phyloP scores from a whole-genome alignment of 1,140 invertebrate genomes.

The Thalassaphorura encarpata region DNA sequence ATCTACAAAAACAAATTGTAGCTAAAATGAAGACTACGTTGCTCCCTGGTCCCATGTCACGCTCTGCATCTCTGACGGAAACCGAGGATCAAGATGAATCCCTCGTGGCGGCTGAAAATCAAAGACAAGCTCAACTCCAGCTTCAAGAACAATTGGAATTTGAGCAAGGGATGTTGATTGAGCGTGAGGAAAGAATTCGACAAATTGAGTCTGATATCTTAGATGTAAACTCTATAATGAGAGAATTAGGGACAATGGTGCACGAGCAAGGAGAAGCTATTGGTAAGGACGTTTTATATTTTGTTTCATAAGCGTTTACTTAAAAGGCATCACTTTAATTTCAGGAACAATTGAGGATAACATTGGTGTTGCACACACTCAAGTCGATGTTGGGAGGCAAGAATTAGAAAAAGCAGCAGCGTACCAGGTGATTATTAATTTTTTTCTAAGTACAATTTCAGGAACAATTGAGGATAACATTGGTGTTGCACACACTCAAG shows the following conservation, averaged over 20 bases:
- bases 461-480: slow-evolving; percentile 82
- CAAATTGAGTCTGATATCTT: slow-evolving; percentile 73
- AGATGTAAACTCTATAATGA: slow-evolving; percentile 87
- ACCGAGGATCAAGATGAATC: slow-evolving; percentile 38
- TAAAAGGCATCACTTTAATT: neutral
- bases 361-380: slow-evolving; percentile 63
- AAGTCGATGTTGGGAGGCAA: slow-evolving; percentile 64
- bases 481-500: slow-evolving; percentile 61
- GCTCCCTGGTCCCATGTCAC: slow-evolving; percentile 44
- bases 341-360: slow-evolving; percentile 79
- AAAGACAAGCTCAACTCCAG: slow-evolving; percentile 38
- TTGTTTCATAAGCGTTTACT: neutral
- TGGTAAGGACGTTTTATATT: slow-evolving; percentile 44
- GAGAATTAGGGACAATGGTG: slow-evolving; percentile 68
- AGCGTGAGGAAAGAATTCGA: slow-evolving; percentile 59
- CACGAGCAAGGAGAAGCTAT: slow-evolving; percentile 69
- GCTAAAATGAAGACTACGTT: slow-evolving; percentile 65
- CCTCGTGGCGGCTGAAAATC: slow-evolving; percentile 35
- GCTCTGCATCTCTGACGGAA: slow-evolving; percentile 35
- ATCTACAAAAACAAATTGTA: slow-evolving; percentile 65
- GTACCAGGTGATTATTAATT: slow-evolving; percentile 48
- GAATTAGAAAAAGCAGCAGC: slow-evolving; percentile 65
- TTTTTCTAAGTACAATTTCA: slow-evolving; percentile 42
- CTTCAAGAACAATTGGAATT: slow-evolving; percentile 54
- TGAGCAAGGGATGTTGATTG: slow-evolving; percentile 60